A percentile compares a stretch with the other conserved stretches of the same genome.
Conservation (phyloP, 2,113 vertebrate species). For the Macquaria australasica region DNA sequence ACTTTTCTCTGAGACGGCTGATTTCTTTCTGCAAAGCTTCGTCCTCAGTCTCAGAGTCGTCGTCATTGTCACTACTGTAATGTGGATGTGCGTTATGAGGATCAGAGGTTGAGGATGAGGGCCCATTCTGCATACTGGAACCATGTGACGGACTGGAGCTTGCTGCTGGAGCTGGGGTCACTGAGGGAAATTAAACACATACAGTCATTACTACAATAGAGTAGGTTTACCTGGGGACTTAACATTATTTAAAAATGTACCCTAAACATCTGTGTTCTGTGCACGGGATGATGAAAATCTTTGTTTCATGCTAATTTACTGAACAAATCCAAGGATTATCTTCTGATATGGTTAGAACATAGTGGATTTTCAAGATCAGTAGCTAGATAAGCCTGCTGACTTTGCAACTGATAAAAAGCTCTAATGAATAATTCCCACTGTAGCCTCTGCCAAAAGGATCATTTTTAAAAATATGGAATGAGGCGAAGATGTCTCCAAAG, state of each 20-base stretch:
- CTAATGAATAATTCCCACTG: neutral
- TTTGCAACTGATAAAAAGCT: neutral
- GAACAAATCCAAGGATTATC: neutral
- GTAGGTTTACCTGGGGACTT: neutral
- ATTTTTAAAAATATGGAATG: neutral
- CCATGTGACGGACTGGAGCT: slow-evolving; percentile 53
- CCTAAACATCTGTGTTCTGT: neutral
- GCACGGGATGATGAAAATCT: neutral
- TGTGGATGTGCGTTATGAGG: slow-evolving; percentile 78
- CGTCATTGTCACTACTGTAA: slow-evolving; percentile 96
- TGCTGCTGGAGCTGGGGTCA: slow-evolving; percentile 62
- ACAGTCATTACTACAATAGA: neutral
- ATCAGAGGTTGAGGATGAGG: slow-evolving; percentile 74
- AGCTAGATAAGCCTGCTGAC: neutral
- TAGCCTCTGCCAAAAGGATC: neutral
- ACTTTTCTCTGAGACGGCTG: slow-evolving; percentile 92
- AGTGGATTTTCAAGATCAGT: neutral
- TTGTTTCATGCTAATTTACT: neutral
- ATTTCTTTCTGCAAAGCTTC: slow-evolving; percentile 93
- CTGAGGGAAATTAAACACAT: slow-evolving; percentile 41
- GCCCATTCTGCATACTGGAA: slow-evolving; percentile 67
- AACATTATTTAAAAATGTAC: neutral
- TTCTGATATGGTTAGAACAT: neutral
- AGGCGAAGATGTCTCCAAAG: neutral
- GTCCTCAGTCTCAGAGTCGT: slow-evolving; percentile 93